phyloP scores from a whole-genome alignment of 2,797 vertebrate species.

The Lophotriccus pileatus region DNA sequence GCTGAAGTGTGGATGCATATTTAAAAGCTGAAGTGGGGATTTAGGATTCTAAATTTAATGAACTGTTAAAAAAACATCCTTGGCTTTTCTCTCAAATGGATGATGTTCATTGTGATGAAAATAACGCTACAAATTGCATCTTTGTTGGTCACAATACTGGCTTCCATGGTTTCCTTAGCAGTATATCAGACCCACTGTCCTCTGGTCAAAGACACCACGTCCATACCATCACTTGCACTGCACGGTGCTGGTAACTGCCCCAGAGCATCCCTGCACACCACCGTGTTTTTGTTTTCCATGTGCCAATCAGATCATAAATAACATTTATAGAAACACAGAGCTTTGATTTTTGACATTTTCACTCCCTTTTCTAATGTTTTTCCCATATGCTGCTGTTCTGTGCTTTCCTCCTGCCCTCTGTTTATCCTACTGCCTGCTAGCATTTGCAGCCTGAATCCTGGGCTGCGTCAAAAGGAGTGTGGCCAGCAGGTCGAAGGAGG shows the following conservation, averaged over 20 bases:
- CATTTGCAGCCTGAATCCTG: not conserved
- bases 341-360: not conserved
- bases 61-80: not conserved
- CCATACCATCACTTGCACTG: not conserved
- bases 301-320: not conserved
- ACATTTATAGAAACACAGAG: not conserved
- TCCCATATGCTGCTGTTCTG: not conserved
- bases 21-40: not conserved
- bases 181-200: not conserved
- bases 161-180: slow-evolving; percentile 50
- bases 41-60: not conserved
- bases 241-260: not conserved
- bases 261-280: not conserved
- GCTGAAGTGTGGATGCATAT: not conserved
- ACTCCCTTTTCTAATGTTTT: not conserved
- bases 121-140: not conserved
- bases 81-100: slow-evolving; percentile 28
- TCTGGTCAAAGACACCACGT: not conserved
- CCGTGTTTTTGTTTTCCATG: not conserved
- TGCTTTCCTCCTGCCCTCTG: not conserved
- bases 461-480: fast-evolving
- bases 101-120: not conserved
- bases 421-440: not conserved
- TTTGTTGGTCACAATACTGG: not conserved
- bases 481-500: not conserved